Evolutionary conservation across 2,797 vertebrate species (phyloP).

Genomic region (Enteromius unitaeniatus): DNA sequence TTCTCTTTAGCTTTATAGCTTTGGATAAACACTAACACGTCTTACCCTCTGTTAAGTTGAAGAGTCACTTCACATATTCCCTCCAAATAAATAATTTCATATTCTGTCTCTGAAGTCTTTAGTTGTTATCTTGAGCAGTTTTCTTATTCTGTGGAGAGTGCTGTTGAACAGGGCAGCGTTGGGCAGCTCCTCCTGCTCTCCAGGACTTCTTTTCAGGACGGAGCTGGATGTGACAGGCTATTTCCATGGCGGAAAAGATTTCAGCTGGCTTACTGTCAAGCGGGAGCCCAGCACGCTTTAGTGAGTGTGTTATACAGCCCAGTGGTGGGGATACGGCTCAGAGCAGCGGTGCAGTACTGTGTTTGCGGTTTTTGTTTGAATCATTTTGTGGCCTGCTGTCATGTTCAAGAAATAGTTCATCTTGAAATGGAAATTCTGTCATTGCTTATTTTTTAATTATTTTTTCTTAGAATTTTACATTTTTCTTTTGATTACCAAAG

Average conservation of each 20-base stretch:
- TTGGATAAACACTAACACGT: background rate
- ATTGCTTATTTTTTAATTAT: background rate
- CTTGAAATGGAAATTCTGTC: background rate
- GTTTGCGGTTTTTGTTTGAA: background rate
- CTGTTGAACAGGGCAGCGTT: background rate
- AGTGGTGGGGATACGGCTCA: constrained; percentile 40
- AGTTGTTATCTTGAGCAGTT: constrained; percentile 30
- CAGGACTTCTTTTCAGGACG: constrained; percentile 16
- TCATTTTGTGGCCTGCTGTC: constrained; percentile 25
- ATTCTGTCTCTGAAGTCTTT: constrained; percentile 31
- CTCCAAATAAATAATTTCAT: background rate
- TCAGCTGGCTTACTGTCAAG: constrained; percentile 57
- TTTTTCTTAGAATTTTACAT: background rate
- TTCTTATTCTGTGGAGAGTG: constrained; percentile 19
- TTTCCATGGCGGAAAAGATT: constrained; percentile 62
- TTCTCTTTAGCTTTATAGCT: background rate
- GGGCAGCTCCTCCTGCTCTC: constrained; percentile 37
- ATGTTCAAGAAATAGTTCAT: background rate
- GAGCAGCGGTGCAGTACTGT: background rate
- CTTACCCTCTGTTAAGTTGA: background rate
- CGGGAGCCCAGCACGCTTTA: constrained; percentile 35
- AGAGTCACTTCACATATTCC: background rate
- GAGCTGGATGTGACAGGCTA: constrained; percentile 45
- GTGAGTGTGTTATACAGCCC: constrained; percentile 31
- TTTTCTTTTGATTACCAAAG: background rate